These are phyloP conservation scores for Chloroceryle amazona DNA, from an alignment of 2,797 vertebrate genomes.

Conservation along the genomic window DNA sequence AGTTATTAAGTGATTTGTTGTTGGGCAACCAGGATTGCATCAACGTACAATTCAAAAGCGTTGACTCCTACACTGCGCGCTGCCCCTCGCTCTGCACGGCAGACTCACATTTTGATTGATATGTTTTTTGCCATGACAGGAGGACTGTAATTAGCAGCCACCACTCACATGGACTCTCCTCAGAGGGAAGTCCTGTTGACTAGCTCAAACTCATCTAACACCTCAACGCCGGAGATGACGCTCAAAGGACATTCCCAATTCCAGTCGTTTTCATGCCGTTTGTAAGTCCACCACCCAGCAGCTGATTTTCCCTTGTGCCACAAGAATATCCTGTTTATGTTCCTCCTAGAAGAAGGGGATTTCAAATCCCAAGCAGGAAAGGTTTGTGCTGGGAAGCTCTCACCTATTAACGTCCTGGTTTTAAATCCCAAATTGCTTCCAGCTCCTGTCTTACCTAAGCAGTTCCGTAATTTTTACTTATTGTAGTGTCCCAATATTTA, in stretches of 20 bases:
- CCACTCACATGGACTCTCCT: not conserved
- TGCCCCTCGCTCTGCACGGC: not conserved
- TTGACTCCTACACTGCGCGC: not conserved
- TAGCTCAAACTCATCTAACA: accelerated
- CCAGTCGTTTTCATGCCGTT: accelerated
- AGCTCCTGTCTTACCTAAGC: accelerated
- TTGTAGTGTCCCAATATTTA: not conserved
- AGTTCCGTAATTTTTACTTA: not conserved
- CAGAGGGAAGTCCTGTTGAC: not conserved
- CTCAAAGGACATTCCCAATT: accelerated
- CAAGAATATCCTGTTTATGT: accelerated
- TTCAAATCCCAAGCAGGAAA: not conserved
- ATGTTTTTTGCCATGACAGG: not conserved
- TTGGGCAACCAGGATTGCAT: slow-evolving; percentile 48
- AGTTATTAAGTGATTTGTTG: slow-evolving; percentile 32
- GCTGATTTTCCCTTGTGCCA: not conserved
- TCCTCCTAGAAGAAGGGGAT: not conserved
- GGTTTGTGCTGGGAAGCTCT: not conserved
- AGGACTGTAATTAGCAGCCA: slow-evolving; percentile 29
- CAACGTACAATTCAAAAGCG: not conserved
- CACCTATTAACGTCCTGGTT: not conserved
- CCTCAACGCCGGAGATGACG: not conserved
- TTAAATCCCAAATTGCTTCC: not conserved
- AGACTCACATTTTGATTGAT: not conserved
- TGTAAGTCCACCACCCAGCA: not conserved